These are phyloP conservation scores for Prionailurus bengalensis DNA, from an alignment of 2,113 vertebrate genomes.

Conservation along the genomic window DNA sequence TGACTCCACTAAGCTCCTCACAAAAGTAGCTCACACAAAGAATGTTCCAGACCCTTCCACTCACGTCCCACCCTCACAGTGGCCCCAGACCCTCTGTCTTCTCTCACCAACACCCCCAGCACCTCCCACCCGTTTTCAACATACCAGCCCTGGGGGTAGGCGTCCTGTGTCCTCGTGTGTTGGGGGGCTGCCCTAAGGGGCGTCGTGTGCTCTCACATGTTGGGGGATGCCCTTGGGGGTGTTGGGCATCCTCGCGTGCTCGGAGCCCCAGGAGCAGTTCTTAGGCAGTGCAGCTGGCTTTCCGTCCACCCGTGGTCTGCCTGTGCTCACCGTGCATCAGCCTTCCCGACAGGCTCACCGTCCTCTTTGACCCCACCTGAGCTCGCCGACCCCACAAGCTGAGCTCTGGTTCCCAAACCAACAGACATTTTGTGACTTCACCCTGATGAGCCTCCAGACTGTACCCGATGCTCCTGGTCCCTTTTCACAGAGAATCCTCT, in stretches of 20 bases:
- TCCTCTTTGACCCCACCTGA: too few relatives aligned
- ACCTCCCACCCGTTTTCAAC: background rate
- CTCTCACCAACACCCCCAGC: too few relatives aligned
- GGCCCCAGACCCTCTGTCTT: rapidly evolving
- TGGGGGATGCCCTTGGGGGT: background rate
- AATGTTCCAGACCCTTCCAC: background rate
- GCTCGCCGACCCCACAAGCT: rapidly evolving
- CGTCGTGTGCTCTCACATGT: too few relatives aligned
- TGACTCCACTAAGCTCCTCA: rapidly evolving
- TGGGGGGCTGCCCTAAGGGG: background rate
- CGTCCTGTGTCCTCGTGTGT: rapidly evolving
- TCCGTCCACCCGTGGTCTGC: rapidly evolving
- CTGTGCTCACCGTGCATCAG: rapidly evolving
- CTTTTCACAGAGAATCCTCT: background rate
- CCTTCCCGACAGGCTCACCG: rapidly evolving
- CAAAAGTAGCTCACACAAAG: rapidly evolving
- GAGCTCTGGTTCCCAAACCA: background rate
- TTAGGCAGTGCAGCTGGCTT: rapidly evolving
- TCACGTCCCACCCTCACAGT: rapidly evolving
- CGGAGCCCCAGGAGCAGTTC: background rate
- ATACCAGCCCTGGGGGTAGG: rapidly evolving
- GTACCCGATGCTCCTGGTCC: rapidly evolving
- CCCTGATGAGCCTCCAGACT: background rate
- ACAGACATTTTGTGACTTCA: rapidly evolving
- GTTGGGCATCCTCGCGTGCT: rapidly evolving